A percentile compares a stretch with the other conserved stretches of the same genome.
Conservation (phyloP, 2,113 vertebrate species). For the Dasyprocta punctata region DNA sequence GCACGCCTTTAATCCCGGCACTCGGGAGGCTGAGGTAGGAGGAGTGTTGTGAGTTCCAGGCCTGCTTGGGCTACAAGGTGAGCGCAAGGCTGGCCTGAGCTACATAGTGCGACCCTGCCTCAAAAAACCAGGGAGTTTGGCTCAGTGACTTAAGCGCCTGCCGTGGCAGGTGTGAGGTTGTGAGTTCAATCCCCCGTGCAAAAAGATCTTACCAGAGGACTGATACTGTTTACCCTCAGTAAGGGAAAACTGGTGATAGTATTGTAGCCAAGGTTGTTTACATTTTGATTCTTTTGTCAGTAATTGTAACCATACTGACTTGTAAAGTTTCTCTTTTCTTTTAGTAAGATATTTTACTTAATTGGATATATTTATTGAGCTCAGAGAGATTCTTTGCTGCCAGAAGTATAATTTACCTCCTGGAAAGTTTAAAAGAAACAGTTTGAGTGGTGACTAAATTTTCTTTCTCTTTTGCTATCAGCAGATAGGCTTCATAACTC, state of each 20-base stretch:
- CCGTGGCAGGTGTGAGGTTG: too few species aligned
- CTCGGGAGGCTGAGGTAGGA: too few species aligned
- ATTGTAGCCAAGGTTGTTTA: conserved; percentile 48
- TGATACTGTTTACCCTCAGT: background rate
- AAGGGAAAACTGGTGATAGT: conserved; percentile 57
- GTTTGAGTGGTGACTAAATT: conserved; percentile 35
- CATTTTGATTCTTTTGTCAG: conserved; percentile 56
- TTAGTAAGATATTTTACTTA: conserved; percentile 46
- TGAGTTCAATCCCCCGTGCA: too few species aligned
- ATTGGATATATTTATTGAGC: conserved; percentile 44
- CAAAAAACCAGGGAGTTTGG: too few species aligned
- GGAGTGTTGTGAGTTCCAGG: too few species aligned
- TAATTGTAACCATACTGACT: conserved; percentile 57
- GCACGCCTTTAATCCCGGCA: too few species aligned
- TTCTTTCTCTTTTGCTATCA: conserved; percentile 47
- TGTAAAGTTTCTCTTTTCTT: conserved; percentile 40
- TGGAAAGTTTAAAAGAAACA: conserved; percentile 29
- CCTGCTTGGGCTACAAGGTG: too few species aligned
- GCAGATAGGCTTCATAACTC: background rate
- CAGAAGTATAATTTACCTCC: conserved; percentile 8
- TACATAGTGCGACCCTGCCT: too few species aligned
- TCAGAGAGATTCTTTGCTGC: background rate
- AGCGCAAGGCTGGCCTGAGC: too few species aligned
- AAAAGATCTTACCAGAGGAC: conserved; percentile 33
- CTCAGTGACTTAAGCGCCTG: too few species aligned